Conservation (phyloP, 1,140 invertebrate species). For the Aphis gossypii region DNA sequence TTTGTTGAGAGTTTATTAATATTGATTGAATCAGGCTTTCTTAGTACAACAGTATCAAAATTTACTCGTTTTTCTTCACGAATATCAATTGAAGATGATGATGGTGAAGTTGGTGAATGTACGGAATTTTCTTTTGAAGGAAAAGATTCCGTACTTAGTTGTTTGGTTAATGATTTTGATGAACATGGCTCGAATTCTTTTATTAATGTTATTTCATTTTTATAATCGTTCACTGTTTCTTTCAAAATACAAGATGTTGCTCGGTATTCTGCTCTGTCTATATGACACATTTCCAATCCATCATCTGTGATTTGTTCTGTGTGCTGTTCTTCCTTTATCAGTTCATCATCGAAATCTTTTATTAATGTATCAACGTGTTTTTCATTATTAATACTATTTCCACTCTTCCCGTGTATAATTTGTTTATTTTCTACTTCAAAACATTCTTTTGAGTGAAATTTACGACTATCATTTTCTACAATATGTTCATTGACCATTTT, state of each 20-base stretch:
- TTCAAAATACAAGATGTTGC: conserved; percentile 14
- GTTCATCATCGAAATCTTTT: conserved; percentile 42
- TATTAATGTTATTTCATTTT: conserved; percentile 23
- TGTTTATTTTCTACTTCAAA: conserved; percentile 35
- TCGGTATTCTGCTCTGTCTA: not conserved
- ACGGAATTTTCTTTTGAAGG: conserved; percentile 54
- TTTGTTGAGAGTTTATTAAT: conserved; percentile 68
- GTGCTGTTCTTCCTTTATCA: conserved; percentile 24
- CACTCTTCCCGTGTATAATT: not conserved
- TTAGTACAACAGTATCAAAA: conserved; percentile 38
- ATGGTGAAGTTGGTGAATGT: conserved; percentile 45
- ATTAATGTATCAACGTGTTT: conserved; percentile 40
- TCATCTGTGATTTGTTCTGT: conserved; percentile 4
- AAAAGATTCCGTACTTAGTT: conserved; percentile 42
- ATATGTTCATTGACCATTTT: not conserved
- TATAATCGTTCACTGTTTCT: conserved; percentile 29
- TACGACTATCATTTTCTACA: conserved; percentile 2
- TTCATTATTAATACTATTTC: not conserved
- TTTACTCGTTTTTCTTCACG: conserved; percentile 55
- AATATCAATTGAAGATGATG: conserved; percentile 54
- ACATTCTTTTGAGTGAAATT: conserved; percentile 16
- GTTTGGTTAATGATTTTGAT: conserved; percentile 29
- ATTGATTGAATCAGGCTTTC: conserved; percentile 38
- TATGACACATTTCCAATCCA: conserved; percentile 20
- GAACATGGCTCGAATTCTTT: conserved; percentile 25